These are phyloP conservation scores for Orthonyx spaldingii DNA, from an alignment of 2,113 vertebrate genomes.

Conservation along the genomic window DNA sequence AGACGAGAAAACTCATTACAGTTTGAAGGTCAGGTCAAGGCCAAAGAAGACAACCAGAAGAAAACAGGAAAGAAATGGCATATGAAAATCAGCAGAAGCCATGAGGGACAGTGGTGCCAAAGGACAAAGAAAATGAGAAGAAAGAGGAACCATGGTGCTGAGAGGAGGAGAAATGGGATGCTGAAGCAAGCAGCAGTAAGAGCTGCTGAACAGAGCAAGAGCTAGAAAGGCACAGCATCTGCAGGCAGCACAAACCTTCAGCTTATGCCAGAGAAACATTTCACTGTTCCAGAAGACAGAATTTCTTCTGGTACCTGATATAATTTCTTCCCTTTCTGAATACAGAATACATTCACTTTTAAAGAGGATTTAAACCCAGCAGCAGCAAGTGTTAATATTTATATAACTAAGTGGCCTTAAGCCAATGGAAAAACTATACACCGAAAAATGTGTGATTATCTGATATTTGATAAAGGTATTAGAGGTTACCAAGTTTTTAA, in stretches of 20 bases:
- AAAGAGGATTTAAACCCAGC: constrained; percentile 18
- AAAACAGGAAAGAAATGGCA: background rate
- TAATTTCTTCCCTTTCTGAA: background rate
- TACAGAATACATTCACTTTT: background rate
- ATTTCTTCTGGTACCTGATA: constrained; percentile 3
- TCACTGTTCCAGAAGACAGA: constrained; percentile 17
- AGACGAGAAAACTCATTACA: background rate
- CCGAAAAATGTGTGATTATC: background rate
- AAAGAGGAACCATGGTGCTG: background rate
- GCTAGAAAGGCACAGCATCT: background rate
- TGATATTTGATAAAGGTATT: constrained; percentile 37
- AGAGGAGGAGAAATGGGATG: background rate
- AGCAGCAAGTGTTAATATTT: constrained; percentile 25
- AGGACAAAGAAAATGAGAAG: background rate
- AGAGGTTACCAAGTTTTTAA: background rate
- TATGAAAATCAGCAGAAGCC: background rate
- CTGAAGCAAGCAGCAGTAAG: background rate
- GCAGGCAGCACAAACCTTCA: background rate
- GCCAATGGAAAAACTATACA: background rate
- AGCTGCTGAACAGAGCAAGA: background rate
- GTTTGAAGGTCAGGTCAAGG: background rate
- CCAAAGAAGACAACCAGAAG: background rate
- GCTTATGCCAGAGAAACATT: background rate
- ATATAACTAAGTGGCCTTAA: constrained; percentile 30
- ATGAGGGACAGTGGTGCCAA: background rate